A percentile compares a stretch with the other conserved stretches of the same genome.
Conservation (phyloP, 1,140 invertebrate genomes). For the Hyposmocoma kahamanoa region DNA sequence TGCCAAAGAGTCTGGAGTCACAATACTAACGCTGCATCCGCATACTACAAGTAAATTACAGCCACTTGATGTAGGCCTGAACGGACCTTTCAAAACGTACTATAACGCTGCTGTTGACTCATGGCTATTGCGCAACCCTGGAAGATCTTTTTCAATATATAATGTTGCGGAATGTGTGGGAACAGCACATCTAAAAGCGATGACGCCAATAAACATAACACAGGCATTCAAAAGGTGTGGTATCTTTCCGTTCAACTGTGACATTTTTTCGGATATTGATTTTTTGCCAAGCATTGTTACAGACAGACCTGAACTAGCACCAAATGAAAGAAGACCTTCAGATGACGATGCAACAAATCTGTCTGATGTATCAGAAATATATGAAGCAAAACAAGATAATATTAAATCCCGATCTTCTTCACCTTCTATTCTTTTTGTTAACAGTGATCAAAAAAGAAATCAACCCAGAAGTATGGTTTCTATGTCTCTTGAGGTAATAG, state of each 20-base stretch:
- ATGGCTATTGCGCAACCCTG: slow-evolving; percentile 15
- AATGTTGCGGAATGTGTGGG: slow-evolving; percentile 14
- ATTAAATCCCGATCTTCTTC: no score
- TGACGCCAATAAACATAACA: slow-evolving; percentile 18
- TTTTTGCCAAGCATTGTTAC: slow-evolving; percentile 12
- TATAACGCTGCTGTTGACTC: slow-evolving; percentile 13
- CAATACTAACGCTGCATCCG: slow-evolving; percentile 29
- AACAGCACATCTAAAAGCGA: slow-evolving; percentile 11
- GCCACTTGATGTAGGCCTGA: slow-evolving; percentile 53
- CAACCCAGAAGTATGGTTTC: no score
- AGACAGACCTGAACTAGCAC: no score
- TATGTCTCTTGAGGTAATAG: no score
- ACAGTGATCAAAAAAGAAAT: no score
- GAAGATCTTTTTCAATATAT: slow-evolving; percentile 11
- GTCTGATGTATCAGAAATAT: no score
- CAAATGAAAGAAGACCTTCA: no score
- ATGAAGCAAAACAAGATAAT: no score
- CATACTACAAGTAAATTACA: slow-evolving; percentile 31
- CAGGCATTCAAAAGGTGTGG: slow-evolving; percentile 16
- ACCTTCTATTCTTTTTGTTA: no score
- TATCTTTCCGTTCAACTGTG: slow-evolving; percentile 14
- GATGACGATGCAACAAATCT: no score
- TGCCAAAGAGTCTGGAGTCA: slow-evolving; percentile 33
- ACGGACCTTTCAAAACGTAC: slow-evolving; percentile 45
- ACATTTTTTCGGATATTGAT: slow-evolving; percentile 11